Base-by-base conservation (phyloP, 2,797 vertebrate genomes). In the Fringilla coelebs region DNA sequence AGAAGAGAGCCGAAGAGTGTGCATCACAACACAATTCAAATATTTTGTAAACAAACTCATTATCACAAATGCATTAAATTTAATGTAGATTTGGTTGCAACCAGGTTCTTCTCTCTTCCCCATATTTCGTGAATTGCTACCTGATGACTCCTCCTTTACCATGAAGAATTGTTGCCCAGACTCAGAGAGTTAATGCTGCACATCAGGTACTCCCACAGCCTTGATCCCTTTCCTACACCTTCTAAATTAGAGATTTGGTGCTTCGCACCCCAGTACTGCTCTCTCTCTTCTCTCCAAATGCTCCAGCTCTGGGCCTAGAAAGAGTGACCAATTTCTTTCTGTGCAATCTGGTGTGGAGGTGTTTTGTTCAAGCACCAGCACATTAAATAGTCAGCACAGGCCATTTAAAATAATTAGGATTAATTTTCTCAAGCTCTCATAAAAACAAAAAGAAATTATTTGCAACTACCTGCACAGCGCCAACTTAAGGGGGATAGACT, bases 391-490 rank as follows among this genome's bases (percentile, higher is more conserved):
- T 80, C 80, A 90, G 72, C 77, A 79, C 48, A 48, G 62, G 77
- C 75, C 67, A 79, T 92, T 94, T 90, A 78, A 94, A 89, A 79
- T 94, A 93, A 96, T 92, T 97, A 96, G 65, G 72, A 90, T 90
- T 96, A 62, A 95, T 96, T 97, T 96, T 93, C 83, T 91, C 60
- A 25, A 74, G 18, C 32, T 93, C n/a, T 79, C 61, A 58, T 82
- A 74, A 87, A 96, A 96, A 94, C 75, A 94, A 92, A 83, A 66
- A 66, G 29, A 82, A 92, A 92, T 83, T 46, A 75, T 93, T 90
- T 79, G 25, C 72, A 67, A 31, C 14, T 88, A 85, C 60, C 31
- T 61, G 34, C 36, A 43, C 52, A 54, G 68, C 61, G 19, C 61
- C 66, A 81, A 31, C 11, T 77, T 85, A 85, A 85, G 45, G 36